Conservation (phyloP, 2,888 invertebrate genomes). For the Prosopocoilus inquinatus region DNA sequence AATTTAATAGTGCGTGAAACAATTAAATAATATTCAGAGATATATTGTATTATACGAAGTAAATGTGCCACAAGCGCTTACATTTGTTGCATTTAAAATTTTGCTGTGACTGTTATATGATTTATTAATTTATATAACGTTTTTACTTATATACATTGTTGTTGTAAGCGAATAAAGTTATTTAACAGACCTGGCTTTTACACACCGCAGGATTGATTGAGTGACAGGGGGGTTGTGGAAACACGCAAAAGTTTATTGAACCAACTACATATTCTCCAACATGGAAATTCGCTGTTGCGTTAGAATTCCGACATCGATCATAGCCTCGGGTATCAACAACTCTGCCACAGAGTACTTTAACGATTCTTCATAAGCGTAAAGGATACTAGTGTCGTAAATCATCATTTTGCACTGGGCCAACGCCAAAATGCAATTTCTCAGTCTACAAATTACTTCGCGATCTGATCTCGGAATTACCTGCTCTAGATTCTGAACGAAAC, state of each 20-base stretch:
- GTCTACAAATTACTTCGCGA: conserved; percentile 82
- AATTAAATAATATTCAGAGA: no score
- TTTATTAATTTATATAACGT: neutral
- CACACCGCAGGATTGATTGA: no score
- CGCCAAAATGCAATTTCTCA: conserved; percentile 87
- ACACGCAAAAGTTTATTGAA: no score
- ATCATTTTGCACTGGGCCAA: conserved; percentile 85
- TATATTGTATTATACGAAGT: neutral
- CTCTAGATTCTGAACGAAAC: conserved; percentile 74
- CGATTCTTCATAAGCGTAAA: conserved; percentile 89
- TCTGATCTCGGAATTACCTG: conserved; percentile 70
- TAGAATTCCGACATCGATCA: conserved; percentile 77
- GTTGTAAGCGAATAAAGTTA: neutral
- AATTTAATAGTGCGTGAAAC: no score
- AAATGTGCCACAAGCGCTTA: neutral
- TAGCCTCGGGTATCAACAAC: conserved; percentile 78
- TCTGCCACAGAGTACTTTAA: conserved; percentile 76
- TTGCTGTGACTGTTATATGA: neutral
- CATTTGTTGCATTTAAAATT: neutral
- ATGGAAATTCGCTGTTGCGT: conserved; percentile 71
- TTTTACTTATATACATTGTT: conserved; percentile 3
- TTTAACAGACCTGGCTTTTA: no score
- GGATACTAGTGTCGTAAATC: conserved; percentile 88
- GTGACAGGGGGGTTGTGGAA: no score
- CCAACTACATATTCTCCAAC: conserved; percentile 22